Base-by-base conservation (phyloP, 2,797 vertebrate species). In the Odontamblyopus lacepedii region DNA sequence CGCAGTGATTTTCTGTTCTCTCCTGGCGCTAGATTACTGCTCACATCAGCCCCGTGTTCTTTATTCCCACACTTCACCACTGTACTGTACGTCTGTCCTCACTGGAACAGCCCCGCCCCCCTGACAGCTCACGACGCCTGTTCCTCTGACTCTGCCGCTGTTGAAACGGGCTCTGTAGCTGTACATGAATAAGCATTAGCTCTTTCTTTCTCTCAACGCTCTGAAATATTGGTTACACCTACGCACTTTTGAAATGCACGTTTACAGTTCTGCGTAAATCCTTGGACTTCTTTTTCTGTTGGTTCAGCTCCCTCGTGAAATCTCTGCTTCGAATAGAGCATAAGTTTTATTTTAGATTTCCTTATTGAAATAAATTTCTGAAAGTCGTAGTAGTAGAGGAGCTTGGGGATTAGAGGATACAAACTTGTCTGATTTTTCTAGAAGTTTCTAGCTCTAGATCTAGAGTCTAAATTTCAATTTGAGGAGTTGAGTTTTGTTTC, bases 71-170 rank as follows among this genome's bases (percentile, higher is more conserved):
- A 64, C 23, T 44, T 78, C 61, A 69, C 13, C 3, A 18, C 61
- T n/a, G 30, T 26, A 15, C 63, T 70, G 26, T 55, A 11, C 35
- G 38, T 70, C 70, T 41, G 12, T 77, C 60, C 68, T 59, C 61
- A 63, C 55, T 69, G 56, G 71, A 5, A 26, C 9, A 5, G 61
- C 27, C 41, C 68, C 56, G 59, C 53, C 71, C 48, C 6, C 56
- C 48, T 75, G 72, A 69, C 63, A 71, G 68, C 67, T 76, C 69
- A 78, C 41, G 61, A 30, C 44, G 70, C 16, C 50, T 11, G 41
- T 44, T 44, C 12, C 41, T 44, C 38, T 57, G 32, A 71, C 70
- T 59, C 41, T 57, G 55, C 23, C 67, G 29, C 68, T 12, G 67
- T 26, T 13, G 70, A 12, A 71, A 67, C 63, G 60, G n/a, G 4